These are phyloP conservation scores for Agrotis exclamationis DNA, from an alignment of 2,888 invertebrate genomes.

Conservation along the genomic window DNA sequence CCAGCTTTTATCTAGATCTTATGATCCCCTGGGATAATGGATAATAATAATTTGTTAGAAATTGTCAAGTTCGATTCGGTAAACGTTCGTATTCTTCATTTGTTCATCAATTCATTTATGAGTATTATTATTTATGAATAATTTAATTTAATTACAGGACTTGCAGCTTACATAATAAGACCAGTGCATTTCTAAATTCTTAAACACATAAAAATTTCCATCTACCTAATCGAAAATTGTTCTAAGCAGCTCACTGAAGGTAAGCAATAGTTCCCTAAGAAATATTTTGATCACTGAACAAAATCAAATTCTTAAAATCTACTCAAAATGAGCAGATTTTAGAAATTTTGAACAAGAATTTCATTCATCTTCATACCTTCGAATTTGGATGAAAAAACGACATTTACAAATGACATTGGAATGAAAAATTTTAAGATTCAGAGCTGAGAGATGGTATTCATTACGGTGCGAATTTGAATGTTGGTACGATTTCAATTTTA, in stretches of 20 bases:
- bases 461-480: constrained; percentile 23
- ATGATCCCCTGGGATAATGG: too few species aligned
- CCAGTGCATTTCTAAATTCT: background rate
- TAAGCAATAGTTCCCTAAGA: background rate
- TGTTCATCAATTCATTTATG: too few species aligned
- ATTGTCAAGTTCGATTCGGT: too few species aligned
- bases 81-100: too few species aligned
- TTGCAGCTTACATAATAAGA: background rate
- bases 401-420: constrained; percentile 47
- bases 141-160: background rate
- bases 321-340: background rate
- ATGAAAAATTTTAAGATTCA: constrained; percentile 37
- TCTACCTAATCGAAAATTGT: background rate
- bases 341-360: constrained; percentile 37
- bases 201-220: background rate
- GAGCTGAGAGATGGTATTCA: constrained; percentile 23
- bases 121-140: background rate
- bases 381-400: constrained; percentile 19
- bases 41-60: too few species aligned
- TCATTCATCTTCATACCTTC: constrained; percentile 24
- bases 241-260: too few species aligned
- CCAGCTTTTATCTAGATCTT: too few species aligned
- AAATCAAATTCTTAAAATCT: too few species aligned
- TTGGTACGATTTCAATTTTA: constrained; percentile 33
- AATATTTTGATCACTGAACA: constrained; percentile 40